A percentile compares a stretch with the other conserved stretches of the same genome.
These are phyloP conservation scores for Rhadina sibilatrix DNA, from an alignment of 2,113 vertebrate genomes.

Conservation along the genomic window DNA sequence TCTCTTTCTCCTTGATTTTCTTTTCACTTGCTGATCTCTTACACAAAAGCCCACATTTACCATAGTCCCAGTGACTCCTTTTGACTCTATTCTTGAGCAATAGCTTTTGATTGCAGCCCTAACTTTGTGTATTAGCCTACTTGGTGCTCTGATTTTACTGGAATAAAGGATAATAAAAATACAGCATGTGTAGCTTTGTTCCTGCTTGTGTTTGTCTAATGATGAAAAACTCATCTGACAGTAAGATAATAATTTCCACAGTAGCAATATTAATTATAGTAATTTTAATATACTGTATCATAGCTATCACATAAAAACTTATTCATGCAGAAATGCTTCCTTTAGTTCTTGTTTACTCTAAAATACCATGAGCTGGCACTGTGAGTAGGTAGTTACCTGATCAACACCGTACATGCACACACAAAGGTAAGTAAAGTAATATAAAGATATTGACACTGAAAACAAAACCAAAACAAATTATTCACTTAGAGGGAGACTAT, in stretches of 20 bases:
- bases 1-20: neutral
- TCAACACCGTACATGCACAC: neutral
- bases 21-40: neutral
- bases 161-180: neutral
- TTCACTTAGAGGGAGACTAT: neutral
- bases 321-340: neutral
- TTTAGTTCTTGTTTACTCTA: neutral
- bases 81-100: neutral
- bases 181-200: neutral
- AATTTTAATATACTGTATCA: neutral
- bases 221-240: neutral
- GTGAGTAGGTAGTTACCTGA: neutral
- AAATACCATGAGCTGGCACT: neutral
- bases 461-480: neutral
- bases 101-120: neutral
- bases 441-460: neutral
- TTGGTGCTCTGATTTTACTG: neutral
- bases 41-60: neutral
- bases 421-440: neutral
- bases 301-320: neutral
- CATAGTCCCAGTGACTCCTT: neutral
- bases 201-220: neutral
- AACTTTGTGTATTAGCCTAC: neutral
- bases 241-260: neutral
- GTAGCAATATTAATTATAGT: neutral